Conservation (phyloP, 2,113 vertebrate genomes). For the Rhinolophus sinicus region DNA sequence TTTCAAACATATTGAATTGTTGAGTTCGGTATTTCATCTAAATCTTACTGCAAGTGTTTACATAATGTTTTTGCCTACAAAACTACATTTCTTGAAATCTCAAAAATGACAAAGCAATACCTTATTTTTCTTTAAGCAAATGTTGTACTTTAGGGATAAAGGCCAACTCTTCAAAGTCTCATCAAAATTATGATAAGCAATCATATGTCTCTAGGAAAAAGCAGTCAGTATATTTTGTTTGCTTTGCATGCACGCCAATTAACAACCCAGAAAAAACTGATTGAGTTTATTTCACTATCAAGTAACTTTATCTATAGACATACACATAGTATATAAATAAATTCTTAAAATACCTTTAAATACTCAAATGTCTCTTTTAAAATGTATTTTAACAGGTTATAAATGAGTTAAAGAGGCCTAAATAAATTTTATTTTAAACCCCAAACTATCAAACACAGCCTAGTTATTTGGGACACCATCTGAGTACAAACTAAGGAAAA, state of each 20-base stretch:
- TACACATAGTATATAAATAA: not conserved
- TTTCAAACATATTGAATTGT: not conserved
- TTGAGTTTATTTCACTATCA: not conserved
- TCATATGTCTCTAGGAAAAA: not conserved
- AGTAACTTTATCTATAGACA: not conserved
- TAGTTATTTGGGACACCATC: not conserved
- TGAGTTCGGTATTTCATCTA: constrained; percentile 23
- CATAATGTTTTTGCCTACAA: not conserved
- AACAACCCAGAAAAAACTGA: not conserved
- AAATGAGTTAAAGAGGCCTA: not conserved
- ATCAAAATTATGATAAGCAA: not conserved
- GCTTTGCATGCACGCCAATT: not conserved
- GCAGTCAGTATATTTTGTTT: not conserved
- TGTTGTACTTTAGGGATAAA: not conserved
- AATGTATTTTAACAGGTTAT: not conserved
- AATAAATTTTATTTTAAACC: not conserved
- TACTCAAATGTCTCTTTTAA: not conserved
- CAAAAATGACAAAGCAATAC: not conserved
- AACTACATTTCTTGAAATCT: not conserved
- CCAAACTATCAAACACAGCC: not conserved
- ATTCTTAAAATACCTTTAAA: not conserved
- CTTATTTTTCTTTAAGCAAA: not conserved
- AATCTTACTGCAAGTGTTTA: not conserved
- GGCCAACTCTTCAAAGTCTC: not conserved
- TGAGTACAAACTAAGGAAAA: not conserved